A percentile compares a stretch with the other conserved stretches of the same genome.
phyloP scores from a whole-genome alignment of 2,797 vertebrate genomes.

The Lacerta viridis region DNA sequence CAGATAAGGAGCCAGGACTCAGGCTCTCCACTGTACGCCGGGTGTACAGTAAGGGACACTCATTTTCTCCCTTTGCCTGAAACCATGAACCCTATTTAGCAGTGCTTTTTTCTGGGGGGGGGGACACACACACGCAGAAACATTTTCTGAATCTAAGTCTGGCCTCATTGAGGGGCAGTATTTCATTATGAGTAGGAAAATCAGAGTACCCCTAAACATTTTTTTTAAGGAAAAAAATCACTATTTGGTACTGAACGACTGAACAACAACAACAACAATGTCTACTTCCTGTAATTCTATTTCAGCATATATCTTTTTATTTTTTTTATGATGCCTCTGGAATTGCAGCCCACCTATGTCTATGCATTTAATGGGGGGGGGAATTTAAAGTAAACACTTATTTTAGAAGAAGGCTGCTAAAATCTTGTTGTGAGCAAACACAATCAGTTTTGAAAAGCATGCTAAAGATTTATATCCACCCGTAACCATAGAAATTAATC shows the following conservation, averaged over 20 bases:
- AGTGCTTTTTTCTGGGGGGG: too few relatives aligned
- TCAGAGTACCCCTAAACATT: too few relatives aligned
- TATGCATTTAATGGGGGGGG: constrained; percentile 81
- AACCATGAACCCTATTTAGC: constrained; percentile 60
- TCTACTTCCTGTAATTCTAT: constrained; percentile 80
- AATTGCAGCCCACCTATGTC: constrained; percentile 81
- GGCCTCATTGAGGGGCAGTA: too few relatives aligned
- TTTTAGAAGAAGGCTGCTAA: constrained; percentile 79
- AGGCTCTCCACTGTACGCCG: constrained; percentile 54
- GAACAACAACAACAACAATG: too few relatives aligned
- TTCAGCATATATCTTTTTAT: constrained; percentile 80
- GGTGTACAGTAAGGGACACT: constrained; percentile 61
- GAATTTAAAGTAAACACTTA: constrained; percentile 81
- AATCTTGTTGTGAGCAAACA: constrained; percentile 75
- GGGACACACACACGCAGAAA: too few relatives aligned
- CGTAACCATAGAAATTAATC: constrained; percentile 82
- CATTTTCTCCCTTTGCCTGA: constrained; percentile 49
- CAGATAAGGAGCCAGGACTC: too few relatives aligned
- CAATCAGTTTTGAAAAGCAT: constrained; percentile 75
- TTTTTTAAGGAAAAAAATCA: too few relatives aligned
- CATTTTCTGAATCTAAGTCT: too few relatives aligned
- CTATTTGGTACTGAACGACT: constrained; percentile 53
- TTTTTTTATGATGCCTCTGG: constrained; percentile 82
- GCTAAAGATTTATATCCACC: constrained; percentile 75
- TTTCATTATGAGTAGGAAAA: too few relatives aligned